phyloP scores from a whole-genome alignment of 1,140 invertebrate genomes.

The Zaprionus nigranus region DNA sequence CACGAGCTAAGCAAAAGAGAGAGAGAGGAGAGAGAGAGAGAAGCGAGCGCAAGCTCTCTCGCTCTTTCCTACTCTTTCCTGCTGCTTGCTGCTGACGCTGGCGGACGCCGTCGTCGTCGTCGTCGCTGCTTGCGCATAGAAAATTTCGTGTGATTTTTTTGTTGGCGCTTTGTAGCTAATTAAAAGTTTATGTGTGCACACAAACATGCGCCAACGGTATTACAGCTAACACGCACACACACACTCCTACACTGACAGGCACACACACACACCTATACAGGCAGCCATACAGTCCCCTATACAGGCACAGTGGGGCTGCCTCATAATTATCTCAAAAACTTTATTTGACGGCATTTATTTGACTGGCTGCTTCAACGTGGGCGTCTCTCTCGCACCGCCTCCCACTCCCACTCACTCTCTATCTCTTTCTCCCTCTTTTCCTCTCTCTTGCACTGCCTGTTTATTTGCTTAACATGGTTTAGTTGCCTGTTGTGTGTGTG shows the following conservation, averaged over 20 bases:
- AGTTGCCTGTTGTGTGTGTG: conserved; percentile 55
- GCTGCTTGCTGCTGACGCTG: conserved; percentile 1
- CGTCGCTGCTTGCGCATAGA: too few species aligned
- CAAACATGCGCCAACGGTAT: conserved; percentile 24
- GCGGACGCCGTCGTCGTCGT: neutral
- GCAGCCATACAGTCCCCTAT: neutral
- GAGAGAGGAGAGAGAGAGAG: neutral
- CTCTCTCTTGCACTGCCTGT: conserved; percentile 39
- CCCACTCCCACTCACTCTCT: neutral
- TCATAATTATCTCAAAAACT: conserved; percentile 79
- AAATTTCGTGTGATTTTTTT: conserved; percentile 66
- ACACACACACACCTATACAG: conserved; percentile 19
- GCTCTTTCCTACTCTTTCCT: conserved; percentile 15
- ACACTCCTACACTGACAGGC: conserved; percentile 14
- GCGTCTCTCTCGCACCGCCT: neutral
- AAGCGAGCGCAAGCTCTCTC: neutral
- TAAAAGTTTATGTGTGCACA: conserved; percentile 70
- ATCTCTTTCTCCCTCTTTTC: conserved; percentile 9
- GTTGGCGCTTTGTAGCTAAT: conserved; percentile 79
- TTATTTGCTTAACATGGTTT: conserved; percentile 80
- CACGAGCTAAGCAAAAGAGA: neutral
- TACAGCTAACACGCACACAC: conserved; percentile 26
- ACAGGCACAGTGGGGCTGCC: conserved; percentile 17
- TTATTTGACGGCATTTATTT: conserved; percentile 78
- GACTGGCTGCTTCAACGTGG: conserved; percentile 66